A percentile compares a stretch with the other conserved stretches of the same genome.
phyloP scores from a whole-genome alignment of 2,888 invertebrate species.

The Pediacus dermestoides region DNA sequence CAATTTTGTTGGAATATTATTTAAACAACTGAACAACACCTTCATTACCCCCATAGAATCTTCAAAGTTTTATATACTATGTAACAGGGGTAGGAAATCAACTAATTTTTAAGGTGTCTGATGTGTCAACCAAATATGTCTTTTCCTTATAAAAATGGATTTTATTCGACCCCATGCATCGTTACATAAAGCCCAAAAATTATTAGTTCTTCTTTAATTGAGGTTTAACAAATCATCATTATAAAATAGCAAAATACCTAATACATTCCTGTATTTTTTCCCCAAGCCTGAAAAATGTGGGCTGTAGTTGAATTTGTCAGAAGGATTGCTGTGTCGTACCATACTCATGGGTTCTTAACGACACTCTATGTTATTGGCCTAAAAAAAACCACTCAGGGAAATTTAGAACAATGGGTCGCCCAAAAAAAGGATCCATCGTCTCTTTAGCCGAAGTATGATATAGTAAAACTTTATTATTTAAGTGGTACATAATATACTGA shows the following conservation, averaged over 20 bases:
- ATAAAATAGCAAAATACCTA: no score
- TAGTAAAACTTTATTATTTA: no score
- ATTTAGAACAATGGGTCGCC: no score
- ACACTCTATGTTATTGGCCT: constrained; percentile 4
- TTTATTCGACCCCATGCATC: constrained; percentile 7
- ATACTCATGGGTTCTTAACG: neutral
- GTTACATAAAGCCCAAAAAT: no score
- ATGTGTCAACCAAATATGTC: constrained; percentile 6
- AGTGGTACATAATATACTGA: no score
- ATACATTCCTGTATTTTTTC: no score
- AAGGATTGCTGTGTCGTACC: neutral
- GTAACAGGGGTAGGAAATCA: constrained; percentile 4
- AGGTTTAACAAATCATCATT: no score
- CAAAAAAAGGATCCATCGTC: no score
- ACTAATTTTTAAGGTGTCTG: constrained; percentile 7
- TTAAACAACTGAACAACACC: constrained; percentile 8
- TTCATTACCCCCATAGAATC: constrained; percentile 8
- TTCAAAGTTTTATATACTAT: constrained; percentile 10
- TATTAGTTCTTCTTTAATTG: no score
- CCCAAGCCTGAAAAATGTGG: no score
- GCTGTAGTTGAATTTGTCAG: neutral
- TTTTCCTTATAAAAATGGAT: constrained; percentile 10
- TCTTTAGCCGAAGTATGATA: no score
- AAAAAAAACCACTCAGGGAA: no score
- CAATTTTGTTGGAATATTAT: constrained; percentile 6